Conservation (phyloP, 2,888 invertebrate species). For the Apodemia mormo region DNA sequence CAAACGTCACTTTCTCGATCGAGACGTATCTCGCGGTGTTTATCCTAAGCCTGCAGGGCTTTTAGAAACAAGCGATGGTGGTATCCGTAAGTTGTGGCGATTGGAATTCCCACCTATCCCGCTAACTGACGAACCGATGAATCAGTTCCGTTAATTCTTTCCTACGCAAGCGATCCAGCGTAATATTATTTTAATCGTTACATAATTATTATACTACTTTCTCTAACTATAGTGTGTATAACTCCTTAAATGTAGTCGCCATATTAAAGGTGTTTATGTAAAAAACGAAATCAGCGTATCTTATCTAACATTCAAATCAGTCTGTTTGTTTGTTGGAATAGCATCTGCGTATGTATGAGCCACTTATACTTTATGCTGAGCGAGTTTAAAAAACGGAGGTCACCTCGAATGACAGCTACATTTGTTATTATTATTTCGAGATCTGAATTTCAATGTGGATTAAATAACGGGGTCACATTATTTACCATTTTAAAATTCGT, state of each 20-base stretch:
- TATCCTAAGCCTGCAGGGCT: too few relatives aligned
- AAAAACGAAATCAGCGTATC: constrained; percentile 62
- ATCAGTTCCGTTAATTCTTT: too few relatives aligned
- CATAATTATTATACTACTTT: not conserved
- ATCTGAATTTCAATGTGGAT: constrained; percentile 74
- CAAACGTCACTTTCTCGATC: too few relatives aligned
- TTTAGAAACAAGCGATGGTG: too few relatives aligned
- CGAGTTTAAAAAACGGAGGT: constrained; percentile 65
- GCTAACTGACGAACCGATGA: too few relatives aligned
- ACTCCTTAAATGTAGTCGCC: constrained; percentile 25
- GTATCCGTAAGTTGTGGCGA: too few relatives aligned
- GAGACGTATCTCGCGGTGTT: too few relatives aligned
- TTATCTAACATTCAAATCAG: constrained; percentile 71
- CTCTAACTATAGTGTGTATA: not conserved
- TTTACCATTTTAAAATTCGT: constrained; percentile 61
- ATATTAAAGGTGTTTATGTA: constrained; percentile 57
- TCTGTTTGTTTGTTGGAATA: constrained; percentile 68
- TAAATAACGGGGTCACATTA: constrained; percentile 75
- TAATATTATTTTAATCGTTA: not conserved
- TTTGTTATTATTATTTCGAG: constrained; percentile 69
- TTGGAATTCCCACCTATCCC: too few relatives aligned
- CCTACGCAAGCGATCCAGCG: too few relatives aligned
- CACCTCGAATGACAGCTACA: constrained; percentile 65
- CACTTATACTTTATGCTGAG: constrained; percentile 56
- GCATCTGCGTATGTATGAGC: constrained; percentile 71